A percentile compares a stretch with the other conserved stretches of the same genome.
Conservation (phyloP, 2,113 vertebrate genomes). For the Vanacampus margaritifer region DNA sequence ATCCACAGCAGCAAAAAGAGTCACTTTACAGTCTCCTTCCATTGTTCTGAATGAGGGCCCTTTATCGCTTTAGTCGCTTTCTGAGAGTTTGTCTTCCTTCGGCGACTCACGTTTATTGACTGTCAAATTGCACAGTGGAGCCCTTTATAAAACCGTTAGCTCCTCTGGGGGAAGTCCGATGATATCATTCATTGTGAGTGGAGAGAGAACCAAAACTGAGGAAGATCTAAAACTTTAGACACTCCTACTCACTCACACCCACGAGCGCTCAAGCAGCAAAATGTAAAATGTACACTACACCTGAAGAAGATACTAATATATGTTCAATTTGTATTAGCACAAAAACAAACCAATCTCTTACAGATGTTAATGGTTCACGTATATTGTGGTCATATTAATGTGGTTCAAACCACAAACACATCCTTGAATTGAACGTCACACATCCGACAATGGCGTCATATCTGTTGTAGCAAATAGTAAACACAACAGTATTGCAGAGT, state of each 20-base stretch:
- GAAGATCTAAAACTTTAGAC: conserved; percentile 10
- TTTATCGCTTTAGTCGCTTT: neutral
- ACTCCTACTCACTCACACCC: conserved; percentile 3
- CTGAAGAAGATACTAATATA: neutral
- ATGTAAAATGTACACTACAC: neutral
- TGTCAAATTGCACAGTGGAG: neutral
- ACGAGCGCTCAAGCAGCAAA: neutral
- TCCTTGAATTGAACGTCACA: neutral
- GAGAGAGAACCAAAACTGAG: conserved; percentile 37
- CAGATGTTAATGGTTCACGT: neutral
- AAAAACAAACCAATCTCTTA: neutral
- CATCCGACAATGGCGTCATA: neutral
- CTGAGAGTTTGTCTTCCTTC: neutral
- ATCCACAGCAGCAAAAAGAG: conserved; percentile 13
- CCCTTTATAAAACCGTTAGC: conserved; percentile 30
- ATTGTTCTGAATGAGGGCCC: conserved; percentile 26
- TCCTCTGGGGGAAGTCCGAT: conserved; percentile 66
- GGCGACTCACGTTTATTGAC: neutral
- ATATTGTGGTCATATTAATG: neutral
- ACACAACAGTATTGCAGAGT: neutral
- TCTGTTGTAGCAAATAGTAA: neutral
- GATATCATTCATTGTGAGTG: conserved; percentile 58
- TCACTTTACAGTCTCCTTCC: conserved; percentile 31
- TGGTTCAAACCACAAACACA: conserved; percentile 5
- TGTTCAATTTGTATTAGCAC: too few relatives aligned